Base-by-base conservation (phyloP, 2,797 vertebrate genomes). In the Labroides dimidiatus region DNA sequence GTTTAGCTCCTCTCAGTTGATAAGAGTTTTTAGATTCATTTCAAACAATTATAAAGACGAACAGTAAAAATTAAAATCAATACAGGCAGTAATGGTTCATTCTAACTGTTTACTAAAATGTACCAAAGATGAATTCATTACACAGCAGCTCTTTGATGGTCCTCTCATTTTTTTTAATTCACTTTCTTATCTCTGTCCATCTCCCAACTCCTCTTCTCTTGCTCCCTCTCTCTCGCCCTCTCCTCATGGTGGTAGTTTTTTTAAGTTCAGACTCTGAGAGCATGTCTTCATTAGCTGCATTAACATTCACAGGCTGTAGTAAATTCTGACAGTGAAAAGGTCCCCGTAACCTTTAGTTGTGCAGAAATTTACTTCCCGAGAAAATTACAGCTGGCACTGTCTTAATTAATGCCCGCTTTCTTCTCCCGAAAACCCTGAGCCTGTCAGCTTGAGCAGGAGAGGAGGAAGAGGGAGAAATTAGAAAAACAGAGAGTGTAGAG, bases 291-390 rank as follows among this genome's bases (percentile, higher is more conserved):
- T 99, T 99, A 99, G 97, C 97, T 96, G 95, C 97, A 99, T 99
- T 99, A 99, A 99, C 98, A 99, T 99, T 99, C 98, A 98, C 97
- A 95, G 97, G 95, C 97, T 98, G 97, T 98, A 99, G 98, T 99
- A 98, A 99, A 99, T 99, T 98, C 97, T 99, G 98, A 99, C 98
- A 99, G 97, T 99, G 98, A 99, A 99, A 99, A 99, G 97, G 98
- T 99, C 97, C 97, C 98, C 95, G 97, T 99, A 99, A 99, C 97
- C 98, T 99, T 99, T 99, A 99, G 97, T 99, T 99, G 97, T 97
- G 97, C 96, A 97, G 97, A 99, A 99, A 99, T 99, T 99, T 99
- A 99, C 98, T 99, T 99, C 98, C 97, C 96, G 96, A 97, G 97
- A 98, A 99, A 99, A 99, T 99, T 99, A 99, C 98, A 99, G 97